phyloP scores from a whole-genome alignment of 2,113 vertebrate species.

The Aspiorhynchus laticeps region DNA sequence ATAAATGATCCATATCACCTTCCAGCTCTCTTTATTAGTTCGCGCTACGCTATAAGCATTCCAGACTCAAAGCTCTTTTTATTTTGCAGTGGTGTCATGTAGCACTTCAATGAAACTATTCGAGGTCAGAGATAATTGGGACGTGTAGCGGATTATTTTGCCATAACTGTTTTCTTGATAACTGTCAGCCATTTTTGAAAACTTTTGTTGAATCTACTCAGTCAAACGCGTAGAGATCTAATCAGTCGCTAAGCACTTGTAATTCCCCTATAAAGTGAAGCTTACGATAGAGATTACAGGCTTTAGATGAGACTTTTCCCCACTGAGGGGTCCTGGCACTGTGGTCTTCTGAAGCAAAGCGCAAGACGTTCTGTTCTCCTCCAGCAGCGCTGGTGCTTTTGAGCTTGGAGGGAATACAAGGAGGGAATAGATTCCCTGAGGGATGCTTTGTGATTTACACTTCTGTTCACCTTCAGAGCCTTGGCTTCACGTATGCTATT shows the following conservation, averaged over 20 bases:
- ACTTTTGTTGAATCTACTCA: slow-evolving; percentile 44
- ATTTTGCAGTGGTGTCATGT: not conserved
- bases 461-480: slow-evolving; percentile 25
- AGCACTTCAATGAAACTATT: not conserved
- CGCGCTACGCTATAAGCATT: slow-evolving; percentile 8
- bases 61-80: slow-evolving; percentile 6
- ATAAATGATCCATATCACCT: slow-evolving; percentile 44
- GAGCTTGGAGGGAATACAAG: slow-evolving; percentile 10
- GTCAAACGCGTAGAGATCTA: slow-evolving; percentile 49
- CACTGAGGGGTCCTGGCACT: slow-evolving; percentile 44
- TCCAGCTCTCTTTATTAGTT: slow-evolving; percentile 40
- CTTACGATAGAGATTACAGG: slow-evolving; percentile 66
- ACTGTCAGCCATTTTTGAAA: slow-evolving; percentile 1
- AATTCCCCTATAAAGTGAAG: slow-evolving; percentile 65
- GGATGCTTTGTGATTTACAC: slow-evolving; percentile 53
- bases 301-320: slow-evolving; percentile 62
- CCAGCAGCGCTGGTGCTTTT: slow-evolving; percentile 26
- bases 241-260: slow-evolving; percentile 64
- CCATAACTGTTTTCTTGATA: slow-evolving; percentile 3
- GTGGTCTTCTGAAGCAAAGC: slow-evolving; percentile 38
- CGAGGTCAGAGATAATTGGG: slow-evolving; percentile 25
- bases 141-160: slow-evolving; percentile 14
- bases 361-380: slow-evolving; percentile 45
- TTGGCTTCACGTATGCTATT: not conserved
- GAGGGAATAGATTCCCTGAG: slow-evolving; percentile 43